Percentiles rank a stretch among this genome's conserved stretches.
Evolutionary conservation across 1,140 invertebrate genomes (phyloP).

Genomic region (Drosophila neocordata): DNA sequence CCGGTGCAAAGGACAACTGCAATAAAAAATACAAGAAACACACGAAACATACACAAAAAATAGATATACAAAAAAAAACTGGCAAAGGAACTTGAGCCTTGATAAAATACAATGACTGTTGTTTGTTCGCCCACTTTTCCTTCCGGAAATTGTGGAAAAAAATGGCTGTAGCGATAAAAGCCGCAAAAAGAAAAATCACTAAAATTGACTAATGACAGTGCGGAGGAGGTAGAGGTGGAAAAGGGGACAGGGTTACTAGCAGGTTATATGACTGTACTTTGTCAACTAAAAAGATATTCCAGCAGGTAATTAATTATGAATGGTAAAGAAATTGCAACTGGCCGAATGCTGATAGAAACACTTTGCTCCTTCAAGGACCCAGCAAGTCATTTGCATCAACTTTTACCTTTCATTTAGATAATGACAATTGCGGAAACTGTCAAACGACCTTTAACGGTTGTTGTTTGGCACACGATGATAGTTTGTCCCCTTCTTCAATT

Average conservation of each 20-base stretch:
- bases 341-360: slow-evolving; percentile 40
- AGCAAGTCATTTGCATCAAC: slow-evolving; percentile 43
- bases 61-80: not conserved
- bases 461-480: not conserved
- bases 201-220: slow-evolving; percentile 39
- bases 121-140: not conserved
- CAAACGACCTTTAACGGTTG: slow-evolving; percentile 27
- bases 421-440: slow-evolving; percentile 31
- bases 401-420: slow-evolving; percentile 39
- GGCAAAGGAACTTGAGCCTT: slow-evolving; percentile 18
- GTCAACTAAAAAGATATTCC: slow-evolving; percentile 15
- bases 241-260: not conserved
- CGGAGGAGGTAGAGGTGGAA: not conserved
- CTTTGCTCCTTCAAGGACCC: slow-evolving; percentile 10
- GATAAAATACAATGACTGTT: not conserved
- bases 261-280: slow-evolving; percentile 9
- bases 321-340: slow-evolving; percentile 36
- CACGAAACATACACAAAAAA: not conserved
- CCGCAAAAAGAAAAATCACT: slow-evolving; percentile 20
- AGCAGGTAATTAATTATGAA: slow-evolving; percentile 56
- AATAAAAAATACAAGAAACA: slow-evolving; percentile 1
- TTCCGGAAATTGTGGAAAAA: slow-evolving; percentile 11
- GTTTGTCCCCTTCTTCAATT: not conserved
- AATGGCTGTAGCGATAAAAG: not conserved
- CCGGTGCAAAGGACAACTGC: slow-evolving; percentile 22